Conservation (phyloP, 2,797 vertebrate genomes). For the Poeciliopsis presidionis region DNA sequence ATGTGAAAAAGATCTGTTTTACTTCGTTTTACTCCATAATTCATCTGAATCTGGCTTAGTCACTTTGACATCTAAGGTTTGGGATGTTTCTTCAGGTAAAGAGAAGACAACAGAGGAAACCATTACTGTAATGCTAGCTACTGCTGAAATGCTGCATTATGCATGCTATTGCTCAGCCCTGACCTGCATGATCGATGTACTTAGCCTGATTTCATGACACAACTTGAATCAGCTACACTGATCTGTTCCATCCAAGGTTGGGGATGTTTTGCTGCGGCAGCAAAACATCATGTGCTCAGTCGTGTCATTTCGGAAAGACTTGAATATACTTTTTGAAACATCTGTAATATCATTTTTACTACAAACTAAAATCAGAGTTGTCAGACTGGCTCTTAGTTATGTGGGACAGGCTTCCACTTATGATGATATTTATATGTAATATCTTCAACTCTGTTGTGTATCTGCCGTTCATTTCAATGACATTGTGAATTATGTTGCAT, state of each 20-base stretch:
- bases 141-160: neutral
- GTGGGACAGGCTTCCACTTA: neutral
- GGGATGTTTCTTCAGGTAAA: neutral
- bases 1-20: neutral
- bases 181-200: neutral
- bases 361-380: neutral
- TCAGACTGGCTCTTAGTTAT: neutral
- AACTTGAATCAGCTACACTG: neutral
- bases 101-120: neutral
- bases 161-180: neutral
- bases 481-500: neutral
- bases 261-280: no score
- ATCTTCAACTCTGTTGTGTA: neutral
- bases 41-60: conserved; percentile 1
- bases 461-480: neutral
- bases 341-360: neutral
- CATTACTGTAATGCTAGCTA: neutral
- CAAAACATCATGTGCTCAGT: neutral
- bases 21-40: neutral
- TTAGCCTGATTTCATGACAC: neutral
- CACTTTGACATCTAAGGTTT: neutral
- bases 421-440: neutral
- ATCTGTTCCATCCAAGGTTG: neutral
- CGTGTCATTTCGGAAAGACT: neutral
- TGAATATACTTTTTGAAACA: neutral